Conservation (phyloP, 2,797 vertebrate genomes). For the Tadarida brasiliensis region DNA sequence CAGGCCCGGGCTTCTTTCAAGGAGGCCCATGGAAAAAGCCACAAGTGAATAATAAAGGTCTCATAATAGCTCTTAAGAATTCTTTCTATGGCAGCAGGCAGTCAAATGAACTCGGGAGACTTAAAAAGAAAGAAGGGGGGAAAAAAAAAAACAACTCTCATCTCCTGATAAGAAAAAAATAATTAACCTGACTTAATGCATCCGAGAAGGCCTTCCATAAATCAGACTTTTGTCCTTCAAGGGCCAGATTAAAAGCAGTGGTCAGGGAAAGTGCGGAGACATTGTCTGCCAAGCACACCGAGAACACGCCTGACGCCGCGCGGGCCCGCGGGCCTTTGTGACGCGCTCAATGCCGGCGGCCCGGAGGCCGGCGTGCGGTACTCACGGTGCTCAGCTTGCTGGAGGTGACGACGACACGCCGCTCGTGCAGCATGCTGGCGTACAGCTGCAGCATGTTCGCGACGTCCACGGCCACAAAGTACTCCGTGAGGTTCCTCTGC, state of each 20-base stretch:
- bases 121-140: constrained; percentile 77
- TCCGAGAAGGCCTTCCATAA: constrained; percentile 85
- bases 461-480: constrained; percentile 99
- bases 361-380: constrained; percentile 83
- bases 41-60: constrained; percentile 91
- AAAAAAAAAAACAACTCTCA: constrained; percentile 83
- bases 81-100: constrained; percentile 87
- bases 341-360: constrained; percentile 51
- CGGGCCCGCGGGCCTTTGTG: constrained; percentile 83
- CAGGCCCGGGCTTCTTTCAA: constrained; percentile 87
- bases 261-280: constrained; percentile 84
- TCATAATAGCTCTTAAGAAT: constrained; percentile 90
- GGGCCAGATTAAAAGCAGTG: constrained; percentile 85
- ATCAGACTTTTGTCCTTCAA: constrained; percentile 89
- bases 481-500: constrained; percentile 99
- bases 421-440: constrained; percentile 98
- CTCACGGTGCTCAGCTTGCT: constrained; percentile 99
- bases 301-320: constrained; percentile 81
- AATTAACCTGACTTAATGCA: constrained; percentile 91
- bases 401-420: constrained; percentile 97
- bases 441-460: constrained; percentile 99
- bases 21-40: constrained; percentile 87
- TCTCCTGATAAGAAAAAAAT: constrained; percentile 88
- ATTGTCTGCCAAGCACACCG: constrained; percentile 84
- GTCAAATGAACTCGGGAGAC: constrained; percentile 89